Base-by-base conservation (phyloP, 2,797 vertebrate genomes). In the Meriones psammophilus region DNA sequence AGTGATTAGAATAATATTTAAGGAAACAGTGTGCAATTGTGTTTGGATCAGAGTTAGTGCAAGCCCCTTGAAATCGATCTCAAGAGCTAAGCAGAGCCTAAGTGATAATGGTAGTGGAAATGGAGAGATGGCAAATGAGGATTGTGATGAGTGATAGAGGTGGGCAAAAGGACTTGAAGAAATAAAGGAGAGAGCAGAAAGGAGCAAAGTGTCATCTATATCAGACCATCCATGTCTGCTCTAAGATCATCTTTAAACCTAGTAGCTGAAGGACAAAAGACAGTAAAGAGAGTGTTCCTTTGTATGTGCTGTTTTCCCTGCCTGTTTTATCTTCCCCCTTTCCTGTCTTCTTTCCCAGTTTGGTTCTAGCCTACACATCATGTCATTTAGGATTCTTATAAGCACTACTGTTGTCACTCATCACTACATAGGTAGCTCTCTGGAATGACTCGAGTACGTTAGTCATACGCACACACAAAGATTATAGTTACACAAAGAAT, bases 311-410 rank as follows among this genome's bases (percentile, higher is more conserved):
- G 9, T 92, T 92, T 88, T 39, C 73, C 36, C 81, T 84, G 17
- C 54, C 42, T 88, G 54, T 8, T 56, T 28, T 74, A 20, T n/a
- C n/a, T 2, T 73, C 64, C 76, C 6, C 15, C 26, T 42, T 50
- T 1, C 73, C n/a, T 50, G 58, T 77, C 5, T 88, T 74, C 36
- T 39, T 94, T 58, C 87, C 94, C 39, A 62, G 5, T 17, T 10
- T 73, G 54, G 36, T 88, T 94, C 46, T 68, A 77, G 22, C 17
- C 94, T 54, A 77, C 24, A 50, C 54, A 42, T 68, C 26, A 68
- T 58, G 85, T 92, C 24, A 84, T 80, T 92, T 81, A 30, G 78
- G 36, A 91, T 80, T 88, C 24, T 96, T 28, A 46, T 2, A 85
- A 74, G 36, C 42, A 60, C 5, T 39, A 22, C 77, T 91, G 36